These are phyloP conservation scores for Trachelus stipa DNA, from an alignment of 2,888 invertebrate genomes.

Conservation along the genomic window DNA sequence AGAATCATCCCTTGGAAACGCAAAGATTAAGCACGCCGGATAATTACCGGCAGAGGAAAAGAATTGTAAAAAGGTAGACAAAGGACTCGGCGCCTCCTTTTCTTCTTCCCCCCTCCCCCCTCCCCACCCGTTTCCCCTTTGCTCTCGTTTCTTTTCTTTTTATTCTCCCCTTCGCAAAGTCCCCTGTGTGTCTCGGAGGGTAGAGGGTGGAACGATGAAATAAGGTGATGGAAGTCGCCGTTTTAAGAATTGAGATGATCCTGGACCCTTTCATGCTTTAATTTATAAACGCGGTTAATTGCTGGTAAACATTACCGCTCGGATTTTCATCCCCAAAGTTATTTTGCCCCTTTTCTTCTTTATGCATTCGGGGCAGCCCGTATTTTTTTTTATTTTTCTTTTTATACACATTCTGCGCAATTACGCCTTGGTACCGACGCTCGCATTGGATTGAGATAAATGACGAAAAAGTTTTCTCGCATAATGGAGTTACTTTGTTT, in stretches of 20 bases:
- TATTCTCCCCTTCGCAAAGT: conserved; percentile 12
- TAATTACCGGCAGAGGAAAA: conserved; percentile 58
- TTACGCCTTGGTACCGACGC: neutral
- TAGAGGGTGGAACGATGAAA: neutral
- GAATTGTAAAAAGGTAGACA: conserved; percentile 58
- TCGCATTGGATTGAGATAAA: conserved; percentile 43
- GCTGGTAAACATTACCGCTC: conserved; percentile 48
- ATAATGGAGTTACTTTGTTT: conserved; percentile 42
- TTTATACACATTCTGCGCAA: neutral
- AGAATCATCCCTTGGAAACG: conserved; percentile 26
- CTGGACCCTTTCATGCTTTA: conserved; percentile 29
- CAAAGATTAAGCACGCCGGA: conserved; percentile 58
- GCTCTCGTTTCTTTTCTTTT: conserved; percentile 9
- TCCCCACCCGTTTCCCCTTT: conserved; percentile 33
- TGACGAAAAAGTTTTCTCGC: conserved; percentile 37
- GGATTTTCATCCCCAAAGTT: neutral
- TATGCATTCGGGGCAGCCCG: neutral
- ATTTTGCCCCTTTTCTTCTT: neutral
- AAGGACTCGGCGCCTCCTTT: conserved; percentile 39
- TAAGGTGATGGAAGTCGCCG: conserved; percentile 1
- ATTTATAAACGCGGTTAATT: conserved; percentile 53
- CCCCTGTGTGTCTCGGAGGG: neutral
- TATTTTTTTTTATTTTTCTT: conserved; percentile 13
- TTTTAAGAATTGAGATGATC: conserved; percentile 1
- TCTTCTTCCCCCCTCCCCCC: conserved; percentile 38